Conservation (phyloP, 1,140 invertebrate species). For the Homalodisca vitripennis region DNA sequence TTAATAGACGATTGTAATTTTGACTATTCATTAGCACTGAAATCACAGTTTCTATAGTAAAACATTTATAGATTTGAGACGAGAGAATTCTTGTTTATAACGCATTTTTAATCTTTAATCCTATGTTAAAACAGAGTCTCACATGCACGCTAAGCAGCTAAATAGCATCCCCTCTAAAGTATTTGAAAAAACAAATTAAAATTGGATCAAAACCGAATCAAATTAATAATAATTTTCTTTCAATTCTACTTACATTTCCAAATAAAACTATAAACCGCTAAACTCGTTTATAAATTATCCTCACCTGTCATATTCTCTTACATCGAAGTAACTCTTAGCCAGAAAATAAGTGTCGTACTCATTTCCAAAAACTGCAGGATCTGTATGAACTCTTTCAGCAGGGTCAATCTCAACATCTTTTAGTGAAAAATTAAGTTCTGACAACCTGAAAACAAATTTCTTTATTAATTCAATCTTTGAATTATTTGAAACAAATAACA, state of each 20-base stretch:
- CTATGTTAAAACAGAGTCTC: too few relatives aligned
- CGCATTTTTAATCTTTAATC: too few relatives aligned
- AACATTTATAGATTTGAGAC: too few relatives aligned
- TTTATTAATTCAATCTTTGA: constrained; percentile 29
- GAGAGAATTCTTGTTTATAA: too few relatives aligned
- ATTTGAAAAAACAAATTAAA: constrained; percentile 4
- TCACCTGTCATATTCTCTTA: constrained; percentile 81
- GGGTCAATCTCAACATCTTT: constrained; percentile 61
- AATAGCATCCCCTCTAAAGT: neutral
- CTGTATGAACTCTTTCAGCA: constrained; percentile 44
- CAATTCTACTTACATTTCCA: neutral
- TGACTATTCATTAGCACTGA: too few relatives aligned
- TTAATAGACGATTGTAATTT: too few relatives aligned
- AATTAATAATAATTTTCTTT: neutral
- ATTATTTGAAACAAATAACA: constrained; percentile 17
- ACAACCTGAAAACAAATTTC: constrained; percentile 57
- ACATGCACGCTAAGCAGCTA: too few relatives aligned
- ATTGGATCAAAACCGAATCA: neutral
- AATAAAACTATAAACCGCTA: neutral
- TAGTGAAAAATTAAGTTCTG: constrained; percentile 78
- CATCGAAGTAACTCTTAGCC: constrained; percentile 88
- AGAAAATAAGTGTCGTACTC: constrained; percentile 70
- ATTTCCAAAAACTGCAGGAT: constrained; percentile 48
- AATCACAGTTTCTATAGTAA: too few relatives aligned
- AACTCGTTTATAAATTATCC: constrained; percentile 12